Conservation (phyloP, 2,888 invertebrate species). For the Halocaridina rubra region DNA sequence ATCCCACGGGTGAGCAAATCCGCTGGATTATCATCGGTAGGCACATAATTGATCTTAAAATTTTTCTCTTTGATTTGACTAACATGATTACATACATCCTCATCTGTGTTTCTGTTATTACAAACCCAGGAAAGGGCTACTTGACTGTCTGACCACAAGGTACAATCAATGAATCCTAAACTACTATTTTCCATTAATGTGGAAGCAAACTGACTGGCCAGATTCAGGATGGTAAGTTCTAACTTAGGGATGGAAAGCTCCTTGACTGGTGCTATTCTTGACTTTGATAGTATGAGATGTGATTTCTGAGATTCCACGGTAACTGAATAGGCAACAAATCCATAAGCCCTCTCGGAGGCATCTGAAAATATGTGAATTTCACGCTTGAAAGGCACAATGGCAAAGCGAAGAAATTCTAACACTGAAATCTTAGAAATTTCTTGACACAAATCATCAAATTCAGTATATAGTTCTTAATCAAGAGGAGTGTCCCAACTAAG, state of each 20-base stretch:
- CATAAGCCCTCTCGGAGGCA: background rate
- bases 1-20: too few species aligned
- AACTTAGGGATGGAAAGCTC: background rate
- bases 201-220: too few species aligned
- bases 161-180: background rate
- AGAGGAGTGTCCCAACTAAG: background rate
- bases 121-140: background rate
- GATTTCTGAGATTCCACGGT: background rate
- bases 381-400: background rate
- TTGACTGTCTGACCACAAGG: background rate
- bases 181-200: background rate
- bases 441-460: background rate
- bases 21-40: too few species aligned
- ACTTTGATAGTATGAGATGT: background rate
- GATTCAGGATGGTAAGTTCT: background rate
- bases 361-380: background rate
- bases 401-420: background rate
- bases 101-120: background rate
- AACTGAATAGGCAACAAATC: background rate
- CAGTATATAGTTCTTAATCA: background rate
- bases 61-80: too few species aligned
- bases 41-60: too few species aligned
- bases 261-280: background rate
- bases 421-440: background rate
- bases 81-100: background rate